Conservation (phyloP, 2,797 vertebrate species). For the Pogoniulus pusillus region DNA sequence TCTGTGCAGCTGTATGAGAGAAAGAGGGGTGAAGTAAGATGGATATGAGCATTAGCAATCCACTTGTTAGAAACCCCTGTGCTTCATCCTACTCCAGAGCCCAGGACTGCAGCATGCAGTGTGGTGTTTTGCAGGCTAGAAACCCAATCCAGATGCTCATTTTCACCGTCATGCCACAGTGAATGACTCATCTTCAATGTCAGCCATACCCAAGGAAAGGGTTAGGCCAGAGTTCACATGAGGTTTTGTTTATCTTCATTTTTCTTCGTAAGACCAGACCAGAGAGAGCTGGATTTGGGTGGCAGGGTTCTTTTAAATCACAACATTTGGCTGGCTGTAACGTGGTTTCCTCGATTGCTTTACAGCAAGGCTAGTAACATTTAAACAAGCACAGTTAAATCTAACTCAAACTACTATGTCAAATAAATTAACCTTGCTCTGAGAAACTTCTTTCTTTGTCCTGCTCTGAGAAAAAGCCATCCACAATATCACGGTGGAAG, state of each 20-base stretch:
- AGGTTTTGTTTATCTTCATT: not conserved
- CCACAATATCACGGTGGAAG: not conserved
- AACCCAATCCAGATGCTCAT: not conserved
- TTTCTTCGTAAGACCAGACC: not conserved
- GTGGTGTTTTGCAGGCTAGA: not conserved
- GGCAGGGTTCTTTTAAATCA: too few species aligned
- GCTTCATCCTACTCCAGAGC: fast-evolving
- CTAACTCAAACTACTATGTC: not conserved
- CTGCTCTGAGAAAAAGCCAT: not conserved
- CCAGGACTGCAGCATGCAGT: not conserved
- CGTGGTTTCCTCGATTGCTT: not conserved
- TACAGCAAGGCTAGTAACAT: not conserved
- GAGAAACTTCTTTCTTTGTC: not conserved
- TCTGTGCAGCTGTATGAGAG: not conserved
- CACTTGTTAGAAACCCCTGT: not conserved
- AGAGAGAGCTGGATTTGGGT: not conserved
- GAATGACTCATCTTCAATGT: not conserved
- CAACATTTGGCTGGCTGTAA: not conserved
- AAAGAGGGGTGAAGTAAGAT: not conserved
- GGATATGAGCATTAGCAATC: not conserved
- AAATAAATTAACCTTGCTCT: not conserved
- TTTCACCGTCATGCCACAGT: not conserved
- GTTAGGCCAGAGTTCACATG: not conserved
- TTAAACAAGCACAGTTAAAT: not conserved
- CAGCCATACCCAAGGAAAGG: not conserved